A percentile compares a stretch with the other conserved stretches of the same genome.
Evolutionary conservation across 2,888 invertebrate species (phyloP).

Genomic region (Synanthedon andrenaeformis): DNA sequence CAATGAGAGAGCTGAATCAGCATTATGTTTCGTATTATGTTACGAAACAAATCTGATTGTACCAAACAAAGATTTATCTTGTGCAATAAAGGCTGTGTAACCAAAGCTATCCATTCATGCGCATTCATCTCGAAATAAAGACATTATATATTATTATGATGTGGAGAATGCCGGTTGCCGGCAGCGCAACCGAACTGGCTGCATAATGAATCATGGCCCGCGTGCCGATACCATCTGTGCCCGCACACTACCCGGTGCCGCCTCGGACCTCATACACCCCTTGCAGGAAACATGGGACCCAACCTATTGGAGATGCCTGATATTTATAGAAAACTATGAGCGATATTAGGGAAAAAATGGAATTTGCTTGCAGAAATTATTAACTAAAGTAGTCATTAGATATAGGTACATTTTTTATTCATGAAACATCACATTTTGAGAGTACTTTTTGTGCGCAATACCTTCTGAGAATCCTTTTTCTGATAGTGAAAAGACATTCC

Average conservation of each 20-base stretch:
- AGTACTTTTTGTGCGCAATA: too few relatives aligned
- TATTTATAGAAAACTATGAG: neutral
- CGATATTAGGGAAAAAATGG: too few relatives aligned
- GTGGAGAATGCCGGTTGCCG: constrained; percentile 8
- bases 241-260: neutral
- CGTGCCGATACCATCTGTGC: constrained; percentile 7
- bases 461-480: too few relatives aligned
- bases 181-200: constrained; percentile 3
- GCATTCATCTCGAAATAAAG: constrained; percentile 34
- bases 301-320: neutral
- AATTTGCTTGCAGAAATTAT: too few relatives aligned
- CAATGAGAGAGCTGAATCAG: constrained; percentile 25
- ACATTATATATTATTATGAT: constrained; percentile 30
- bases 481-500: too few relatives aligned
- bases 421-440: too few relatives aligned
- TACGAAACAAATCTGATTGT: constrained; percentile 44
- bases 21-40: constrained; percentile 29
- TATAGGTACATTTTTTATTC: too few relatives aligned
- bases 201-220: constrained; percentile 12
- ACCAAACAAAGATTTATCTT: constrained; percentile 43
- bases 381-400: too few relatives aligned
- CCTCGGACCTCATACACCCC: neutral
- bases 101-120: constrained; percentile 16
- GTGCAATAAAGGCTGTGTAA: constrained; percentile 41
- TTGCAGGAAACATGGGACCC: neutral